A percentile compares a stretch with the other conserved stretches of the same genome.
These are phyloP conservation scores for Adoxophyes honmai DNA, from an alignment of 1,140 invertebrate genomes.

Conservation along the genomic window DNA sequence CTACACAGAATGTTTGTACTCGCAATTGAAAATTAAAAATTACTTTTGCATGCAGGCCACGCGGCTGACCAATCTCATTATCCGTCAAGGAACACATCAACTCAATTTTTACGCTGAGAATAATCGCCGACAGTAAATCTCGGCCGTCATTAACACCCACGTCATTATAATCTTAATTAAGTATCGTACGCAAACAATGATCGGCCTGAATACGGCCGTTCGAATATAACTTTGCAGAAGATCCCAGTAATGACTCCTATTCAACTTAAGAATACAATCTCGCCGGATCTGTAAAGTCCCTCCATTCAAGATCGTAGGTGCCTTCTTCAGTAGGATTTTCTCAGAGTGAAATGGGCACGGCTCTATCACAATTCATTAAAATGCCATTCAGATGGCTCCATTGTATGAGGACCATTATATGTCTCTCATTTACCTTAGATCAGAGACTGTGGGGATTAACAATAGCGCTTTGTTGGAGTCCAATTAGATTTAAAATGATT, in stretches of 20 bases:
- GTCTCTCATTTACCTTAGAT: conserved; percentile 9
- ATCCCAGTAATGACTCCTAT: conserved; percentile 12
- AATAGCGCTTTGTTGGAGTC: conserved; percentile 4
- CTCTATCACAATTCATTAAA: conserved; percentile 20
- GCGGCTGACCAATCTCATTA: too few relatives aligned
- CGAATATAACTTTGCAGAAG: conserved; percentile 14
- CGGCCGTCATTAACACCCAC: conserved; percentile 3
- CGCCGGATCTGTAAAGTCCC: conserved; percentile 11
- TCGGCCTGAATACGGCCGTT: conserved; percentile 4
- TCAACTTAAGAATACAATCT: conserved; percentile 16
- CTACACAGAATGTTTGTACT: too few relatives aligned
- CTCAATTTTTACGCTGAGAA: neutral
- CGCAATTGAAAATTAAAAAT: too few relatives aligned
- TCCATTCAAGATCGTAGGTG: conserved; percentile 13
- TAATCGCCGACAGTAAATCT: neutral
- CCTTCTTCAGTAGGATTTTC: conserved; percentile 13
- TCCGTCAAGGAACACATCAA: neutral
- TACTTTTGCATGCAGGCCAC: too few relatives aligned
- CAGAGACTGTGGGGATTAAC: conserved; percentile 3
- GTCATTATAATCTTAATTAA: conserved; percentile 15
- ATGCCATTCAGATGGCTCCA: conserved; percentile 16
- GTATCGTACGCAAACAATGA: conserved; percentile 12
- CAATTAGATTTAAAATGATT: conserved; percentile 9
- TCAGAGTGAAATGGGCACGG: conserved; percentile 5
- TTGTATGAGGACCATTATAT: conserved; percentile 14